Evolutionary conservation across 2,113 vertebrate species (phyloP).

Genomic region (Pholis gunnellus): DNA sequence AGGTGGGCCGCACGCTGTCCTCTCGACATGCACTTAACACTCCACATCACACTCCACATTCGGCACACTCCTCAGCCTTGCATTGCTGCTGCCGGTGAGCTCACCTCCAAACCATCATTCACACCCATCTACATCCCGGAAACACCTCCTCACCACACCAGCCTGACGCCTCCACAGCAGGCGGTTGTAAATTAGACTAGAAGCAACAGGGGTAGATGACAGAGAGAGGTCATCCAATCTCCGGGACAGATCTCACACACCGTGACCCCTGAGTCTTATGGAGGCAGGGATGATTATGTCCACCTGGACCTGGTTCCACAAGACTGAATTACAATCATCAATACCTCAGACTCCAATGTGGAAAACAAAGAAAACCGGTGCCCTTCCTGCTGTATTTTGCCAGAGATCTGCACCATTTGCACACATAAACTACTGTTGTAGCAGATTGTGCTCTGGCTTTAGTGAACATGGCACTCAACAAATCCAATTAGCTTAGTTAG

Average conservation of each 20-base stretch:
- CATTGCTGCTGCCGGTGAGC: conserved; percentile 24
- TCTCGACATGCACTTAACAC: conserved; percentile 69
- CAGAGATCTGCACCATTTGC: conserved; percentile 59
- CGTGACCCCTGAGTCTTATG: conserved; percentile 1
- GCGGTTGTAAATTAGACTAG: conserved; percentile 19
- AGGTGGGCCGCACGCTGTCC: conserved; percentile 62
- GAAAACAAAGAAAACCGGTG: conserved; percentile 12
- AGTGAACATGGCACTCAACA: conserved; percentile 3
- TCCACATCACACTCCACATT: conserved; percentile 44
- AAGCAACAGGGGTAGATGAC: conserved; percentile 1
- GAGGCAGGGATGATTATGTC: neutral
- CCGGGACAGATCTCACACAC: conserved; percentile 16
- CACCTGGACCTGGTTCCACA: conserved; percentile 28
- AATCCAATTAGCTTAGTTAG: conserved; percentile 22
- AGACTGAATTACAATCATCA: conserved; percentile 30
- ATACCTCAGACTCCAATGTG: neutral
- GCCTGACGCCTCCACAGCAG: conserved; percentile 47
- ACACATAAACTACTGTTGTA: conserved; percentile 31
- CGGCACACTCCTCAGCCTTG: conserved; percentile 21
- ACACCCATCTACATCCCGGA: conserved; percentile 45
- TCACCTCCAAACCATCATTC: conserved; percentile 50
- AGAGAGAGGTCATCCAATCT: conserved; percentile 42
- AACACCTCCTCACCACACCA: conserved; percentile 59
- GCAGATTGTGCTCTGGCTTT: conserved; percentile 16
- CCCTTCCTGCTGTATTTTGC: conserved; percentile 52